These are phyloP conservation scores for Bovichtus variegatus DNA, from an alignment of 2,797 vertebrate species.

Conservation along the genomic window DNA sequence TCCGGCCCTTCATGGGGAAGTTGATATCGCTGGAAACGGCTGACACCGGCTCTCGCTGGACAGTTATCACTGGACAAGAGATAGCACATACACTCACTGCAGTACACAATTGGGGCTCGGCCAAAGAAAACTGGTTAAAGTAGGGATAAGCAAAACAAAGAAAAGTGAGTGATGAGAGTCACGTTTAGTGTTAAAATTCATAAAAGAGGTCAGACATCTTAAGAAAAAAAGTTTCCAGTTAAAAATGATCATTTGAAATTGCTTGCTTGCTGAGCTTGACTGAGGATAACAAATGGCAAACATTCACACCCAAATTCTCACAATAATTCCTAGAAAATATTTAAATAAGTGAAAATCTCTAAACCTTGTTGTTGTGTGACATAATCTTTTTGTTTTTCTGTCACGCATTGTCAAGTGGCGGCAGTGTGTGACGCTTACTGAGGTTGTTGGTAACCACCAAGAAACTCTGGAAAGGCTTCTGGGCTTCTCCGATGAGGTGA, in stretches of 20 bases:
- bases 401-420: not conserved
- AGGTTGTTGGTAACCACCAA: conserved; percentile 97
- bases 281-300: not conserved
- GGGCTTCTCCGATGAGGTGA: conserved; percentile 94
- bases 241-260: not conserved
- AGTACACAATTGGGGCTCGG: not conserved
- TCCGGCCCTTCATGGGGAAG: conserved; percentile 96
- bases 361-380: not conserved
- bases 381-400: not conserved
- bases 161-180: not conserved
- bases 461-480: conserved; percentile 98
- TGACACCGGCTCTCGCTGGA: conserved; percentile 95
- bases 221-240: not conserved
- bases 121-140: not conserved
- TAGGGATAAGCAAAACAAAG: not conserved
- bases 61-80: conserved; percentile 91
- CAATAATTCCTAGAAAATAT: not conserved
- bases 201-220: not conserved
- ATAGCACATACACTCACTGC: conserved; percentile 16
- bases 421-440: conserved; percentile 84
- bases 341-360: not conserved
- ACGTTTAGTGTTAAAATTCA: not conserved
- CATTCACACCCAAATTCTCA: not conserved
- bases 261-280: too few species aligned
- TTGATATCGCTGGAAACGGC: conserved; percentile 98